Base-by-base conservation (phyloP, 2,888 invertebrate species). In the Polymixis lichenea region DNA sequence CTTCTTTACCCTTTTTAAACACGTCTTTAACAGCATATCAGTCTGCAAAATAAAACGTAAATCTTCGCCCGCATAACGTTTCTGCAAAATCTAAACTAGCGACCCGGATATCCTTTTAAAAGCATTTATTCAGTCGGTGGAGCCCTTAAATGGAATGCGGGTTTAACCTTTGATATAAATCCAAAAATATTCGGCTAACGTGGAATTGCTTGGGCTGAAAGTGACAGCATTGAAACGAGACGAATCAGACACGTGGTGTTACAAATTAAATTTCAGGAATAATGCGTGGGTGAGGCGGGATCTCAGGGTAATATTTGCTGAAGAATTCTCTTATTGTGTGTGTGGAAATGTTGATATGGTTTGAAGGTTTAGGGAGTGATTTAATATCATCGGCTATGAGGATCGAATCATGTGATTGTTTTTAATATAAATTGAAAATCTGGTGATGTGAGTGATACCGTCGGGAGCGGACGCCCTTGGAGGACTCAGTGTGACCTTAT, bases 181-280 rank as follows among this genome's bases (percentile, higher is more conserved):
- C 77, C 79, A 70, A 78, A 84, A 88, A 86, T 85, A 89, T 86
- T 85, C 88, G 77, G 73, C 49, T 77, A 82, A 85, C 86, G 88
- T 86, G 90, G 91, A 92, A 91, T 91, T 90, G 87, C 84, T 75
- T 88, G 55, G 80, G 22, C 80, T 91, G 92, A 72, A 77, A 79
- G 78, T 90, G 91, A 91, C 92, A 91, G 88, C 78, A 49, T 68
- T 73, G 84, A 82, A 87, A 86, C 85, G 85, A 70, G 68, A 78
- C 38, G 72, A 80, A 82, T 84, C 84, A 75, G 60, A 85, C 71
- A 73, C 64, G 73, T 83, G 75, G 80, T 86, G 83, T 83, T 77
- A 66, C 88, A 86, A 87, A 87, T 87, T 84, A 77, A 85, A 85
- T 82, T 82, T 74, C 71, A 75, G 56, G 53, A 73, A 64, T 38